These are phyloP conservation scores for Amiota minor DNA, from an alignment of 2,888 invertebrate genomes.

Conservation along the genomic window DNA sequence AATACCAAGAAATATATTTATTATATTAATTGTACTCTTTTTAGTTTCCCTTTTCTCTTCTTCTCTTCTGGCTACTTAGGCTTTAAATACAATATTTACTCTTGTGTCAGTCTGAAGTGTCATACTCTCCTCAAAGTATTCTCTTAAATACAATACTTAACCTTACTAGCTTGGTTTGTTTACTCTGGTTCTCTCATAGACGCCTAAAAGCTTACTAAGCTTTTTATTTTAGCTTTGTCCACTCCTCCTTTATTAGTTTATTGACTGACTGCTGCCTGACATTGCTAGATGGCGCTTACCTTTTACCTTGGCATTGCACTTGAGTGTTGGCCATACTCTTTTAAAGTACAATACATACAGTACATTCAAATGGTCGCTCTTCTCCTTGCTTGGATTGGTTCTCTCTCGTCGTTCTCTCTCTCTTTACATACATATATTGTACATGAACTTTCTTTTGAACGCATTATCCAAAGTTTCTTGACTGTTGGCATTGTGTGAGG, in stretches of 20 bases:
- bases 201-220: slow-evolving; percentile 20
- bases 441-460: neutral
- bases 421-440: slow-evolving; percentile 25
- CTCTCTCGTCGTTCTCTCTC: slow-evolving; percentile 30
- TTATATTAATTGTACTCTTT: no score
- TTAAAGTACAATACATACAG: no score
- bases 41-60: no score
- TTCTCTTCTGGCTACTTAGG: no score
- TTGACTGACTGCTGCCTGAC: slow-evolving; percentile 60
- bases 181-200: neutral
- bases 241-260: slow-evolving; percentile 43
- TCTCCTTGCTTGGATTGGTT: slow-evolving; percentile 25
- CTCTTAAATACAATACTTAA: no score
- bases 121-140: no score
- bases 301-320: slow-evolving; percentile 65
- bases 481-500: slow-evolving; percentile 54
- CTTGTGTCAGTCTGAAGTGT: no score
- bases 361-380: no score
- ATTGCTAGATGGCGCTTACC: slow-evolving; percentile 49
- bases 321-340: slow-evolving; percentile 32
- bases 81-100: no score
- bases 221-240: slow-evolving; percentile 14
- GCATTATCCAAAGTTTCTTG: slow-evolving; percentile 52
- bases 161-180: no score
- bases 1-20: no score